These are phyloP conservation scores for Heliconius cydno DNA, from an alignment of 2,888 invertebrate genomes.

Conservation along the genomic window DNA sequence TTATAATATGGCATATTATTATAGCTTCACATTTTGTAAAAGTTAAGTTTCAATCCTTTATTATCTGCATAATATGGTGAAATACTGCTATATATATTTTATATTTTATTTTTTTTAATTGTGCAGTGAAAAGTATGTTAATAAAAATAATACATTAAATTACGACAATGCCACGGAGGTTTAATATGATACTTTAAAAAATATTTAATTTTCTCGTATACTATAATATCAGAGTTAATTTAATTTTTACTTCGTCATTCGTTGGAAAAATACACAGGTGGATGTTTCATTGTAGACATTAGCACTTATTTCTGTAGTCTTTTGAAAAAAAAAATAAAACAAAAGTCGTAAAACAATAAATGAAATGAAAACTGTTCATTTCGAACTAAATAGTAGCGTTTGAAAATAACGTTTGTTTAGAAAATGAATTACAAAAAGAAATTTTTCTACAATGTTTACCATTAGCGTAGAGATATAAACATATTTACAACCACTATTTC, in stretches of 20 bases:
- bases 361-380: neutral
- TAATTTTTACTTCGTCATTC: neutral
- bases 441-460: neutral
- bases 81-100: too few relatives aligned
- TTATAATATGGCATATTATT: too few relatives aligned
- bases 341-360: neutral
- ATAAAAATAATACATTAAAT: neutral
- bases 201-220: neutral
- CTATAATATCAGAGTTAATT: neutral
- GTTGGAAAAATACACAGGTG: constrained; percentile 6
- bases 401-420: neutral
- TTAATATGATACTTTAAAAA: neutral
- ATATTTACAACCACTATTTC: constrained; percentile 20
- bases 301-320: neutral
- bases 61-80: neutral
- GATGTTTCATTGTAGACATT: neutral
- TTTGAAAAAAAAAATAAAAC: neutral
- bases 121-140: neutral
- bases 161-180: too few relatives aligned
- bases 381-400: neutral
- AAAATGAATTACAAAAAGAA: constrained; percentile 1
- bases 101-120: too few relatives aligned
- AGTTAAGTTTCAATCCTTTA: neutral
- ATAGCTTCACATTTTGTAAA: neutral
- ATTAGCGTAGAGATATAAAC: constrained; percentile 13